Conservation (phyloP, 2,888 invertebrate species). For the Anorthoa munda region DNA sequence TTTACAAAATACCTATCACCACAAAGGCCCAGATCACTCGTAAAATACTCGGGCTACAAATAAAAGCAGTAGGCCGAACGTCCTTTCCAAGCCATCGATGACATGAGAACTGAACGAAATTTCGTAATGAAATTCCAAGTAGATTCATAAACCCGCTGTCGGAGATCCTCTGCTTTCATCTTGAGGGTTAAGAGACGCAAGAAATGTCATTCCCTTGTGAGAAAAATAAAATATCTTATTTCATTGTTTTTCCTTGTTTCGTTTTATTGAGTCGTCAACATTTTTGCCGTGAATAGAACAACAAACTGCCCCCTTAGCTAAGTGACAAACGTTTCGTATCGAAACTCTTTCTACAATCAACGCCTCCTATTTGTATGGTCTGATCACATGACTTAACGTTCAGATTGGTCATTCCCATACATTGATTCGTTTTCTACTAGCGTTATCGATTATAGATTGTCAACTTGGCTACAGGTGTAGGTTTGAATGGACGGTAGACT, state of each 20-base stretch:
- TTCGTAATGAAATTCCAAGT: slow-evolving; percentile 83
- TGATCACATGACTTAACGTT: too few relatives aligned
- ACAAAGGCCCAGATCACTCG: background rate
- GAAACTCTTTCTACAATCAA: too few relatives aligned
- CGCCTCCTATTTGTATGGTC: background rate
- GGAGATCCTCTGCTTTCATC: slow-evolving; percentile 58
- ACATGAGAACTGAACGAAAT: slow-evolving; percentile 72
- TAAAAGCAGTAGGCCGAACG: slow-evolving; percentile 51
- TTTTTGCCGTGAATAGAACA: too few relatives aligned
- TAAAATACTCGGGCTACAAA: slow-evolving; percentile 44
- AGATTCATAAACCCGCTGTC: slow-evolving; percentile 77
- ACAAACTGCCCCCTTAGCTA: too few relatives aligned
- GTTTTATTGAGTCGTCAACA: background rate
- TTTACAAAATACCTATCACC: background rate
- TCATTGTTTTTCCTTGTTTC: too few relatives aligned
- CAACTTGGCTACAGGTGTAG: too few relatives aligned
- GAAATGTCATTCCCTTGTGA: slow-evolving; percentile 54
- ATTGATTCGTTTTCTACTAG: too few relatives aligned
- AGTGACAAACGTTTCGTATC: too few relatives aligned
- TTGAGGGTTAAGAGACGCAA: slow-evolving; percentile 64
- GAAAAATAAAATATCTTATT: slow-evolving; percentile 48
- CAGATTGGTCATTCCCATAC: too few relatives aligned
- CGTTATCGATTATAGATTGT: too few relatives aligned
- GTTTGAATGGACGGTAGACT: slow-evolving; percentile 15
- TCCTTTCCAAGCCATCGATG: slow-evolving; percentile 69